phyloP scores from a whole-genome alignment of 2,797 vertebrate species.

The Pterois miles region DNA sequence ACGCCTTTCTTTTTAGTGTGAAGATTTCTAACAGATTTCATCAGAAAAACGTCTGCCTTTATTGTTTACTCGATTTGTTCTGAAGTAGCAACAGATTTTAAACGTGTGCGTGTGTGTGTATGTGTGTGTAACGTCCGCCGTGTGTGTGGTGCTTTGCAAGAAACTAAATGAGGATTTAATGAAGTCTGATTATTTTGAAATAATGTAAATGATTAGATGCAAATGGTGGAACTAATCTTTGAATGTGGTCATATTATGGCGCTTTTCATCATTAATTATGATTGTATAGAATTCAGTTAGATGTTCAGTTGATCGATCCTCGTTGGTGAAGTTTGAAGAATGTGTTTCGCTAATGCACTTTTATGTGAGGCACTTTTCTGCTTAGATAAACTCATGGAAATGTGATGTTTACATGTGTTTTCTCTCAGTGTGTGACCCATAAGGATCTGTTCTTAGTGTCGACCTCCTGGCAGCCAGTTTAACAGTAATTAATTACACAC shows the following conservation, averaged over 20 bases:
- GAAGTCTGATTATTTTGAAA: slow-evolving; percentile 42
- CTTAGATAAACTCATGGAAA: slow-evolving; percentile 5
- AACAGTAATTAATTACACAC: slow-evolving; percentile 54
- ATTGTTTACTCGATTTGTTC: slow-evolving; percentile 6
- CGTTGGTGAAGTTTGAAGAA: not conserved
- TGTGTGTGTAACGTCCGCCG: not conserved
- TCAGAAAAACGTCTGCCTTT: slow-evolving; percentile 1
- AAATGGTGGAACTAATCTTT: slow-evolving; percentile 47
- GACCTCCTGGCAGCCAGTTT: slow-evolving; percentile 38
- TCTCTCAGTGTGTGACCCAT: slow-evolving; percentile 10
- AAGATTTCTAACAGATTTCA: slow-evolving; percentile 1
- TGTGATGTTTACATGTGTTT: slow-evolving; percentile 16
- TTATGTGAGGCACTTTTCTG: not conserved
- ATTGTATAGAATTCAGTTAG: not conserved
- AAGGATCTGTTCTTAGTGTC: slow-evolving; percentile 15
- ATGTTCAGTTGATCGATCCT: slow-evolving; percentile 4
- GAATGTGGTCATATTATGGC: slow-evolving; percentile 31
- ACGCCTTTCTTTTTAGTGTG: not conserved
- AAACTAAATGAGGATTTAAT: slow-evolving; percentile 45
- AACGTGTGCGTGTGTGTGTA: not conserved
- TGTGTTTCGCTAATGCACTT: not conserved
- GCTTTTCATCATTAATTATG: slow-evolving; percentile 28
- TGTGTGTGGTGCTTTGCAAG: slow-evolving; percentile 1
- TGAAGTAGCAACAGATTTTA: slow-evolving; percentile 1
- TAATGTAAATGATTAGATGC: slow-evolving; percentile 46